A percentile compares a stretch with the other conserved stretches of the same genome.
These are phyloP conservation scores for Pyrochroa serraticornis DNA, from an alignment of 2,888 invertebrate genomes.

Conservation along the genomic window DNA sequence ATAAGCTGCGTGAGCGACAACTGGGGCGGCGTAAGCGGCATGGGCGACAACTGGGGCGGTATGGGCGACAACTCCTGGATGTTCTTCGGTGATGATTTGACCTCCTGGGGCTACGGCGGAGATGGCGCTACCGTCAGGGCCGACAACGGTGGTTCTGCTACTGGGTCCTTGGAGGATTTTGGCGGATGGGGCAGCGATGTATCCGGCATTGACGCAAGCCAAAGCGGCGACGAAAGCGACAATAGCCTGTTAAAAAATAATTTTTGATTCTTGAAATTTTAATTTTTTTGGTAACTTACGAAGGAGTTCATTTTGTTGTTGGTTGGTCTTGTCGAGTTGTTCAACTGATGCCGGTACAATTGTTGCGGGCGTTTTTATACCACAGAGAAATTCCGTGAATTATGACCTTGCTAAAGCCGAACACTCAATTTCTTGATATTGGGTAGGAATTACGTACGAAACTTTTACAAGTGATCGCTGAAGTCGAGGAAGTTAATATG, in stretches of 20 bases:
- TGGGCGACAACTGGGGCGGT: conserved; percentile 26
- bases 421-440: no score
- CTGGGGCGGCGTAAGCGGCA: conserved; percentile 2
- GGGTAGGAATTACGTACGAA: no score
- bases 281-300: conserved; percentile 34
- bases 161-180: conserved; percentile 47
- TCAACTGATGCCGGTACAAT: conserved; percentile 15
- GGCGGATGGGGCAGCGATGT: conserved; percentile 37
- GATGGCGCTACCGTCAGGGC: conserved; percentile 43
- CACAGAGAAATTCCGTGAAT: no score
- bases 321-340: conserved; percentile 15
- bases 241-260: conserved; percentile 12
- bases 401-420: no score
- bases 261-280: not conserved
- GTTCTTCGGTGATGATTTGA: conserved; percentile 36
- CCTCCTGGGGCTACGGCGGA: conserved; percentile 35
- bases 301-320: conserved; percentile 42
- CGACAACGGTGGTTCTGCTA: conserved; percentile 41
- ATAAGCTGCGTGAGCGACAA: conserved; percentile 25
- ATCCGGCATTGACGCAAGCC: conserved; percentile 40
- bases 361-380: conserved; percentile 1
- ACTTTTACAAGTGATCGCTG: no score
- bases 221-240: conserved; percentile 42
- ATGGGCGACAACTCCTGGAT: conserved; percentile 34
- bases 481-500: no score